phyloP scores from a whole-genome alignment of 2,888 invertebrate species.

The Eudemis profundana region DNA sequence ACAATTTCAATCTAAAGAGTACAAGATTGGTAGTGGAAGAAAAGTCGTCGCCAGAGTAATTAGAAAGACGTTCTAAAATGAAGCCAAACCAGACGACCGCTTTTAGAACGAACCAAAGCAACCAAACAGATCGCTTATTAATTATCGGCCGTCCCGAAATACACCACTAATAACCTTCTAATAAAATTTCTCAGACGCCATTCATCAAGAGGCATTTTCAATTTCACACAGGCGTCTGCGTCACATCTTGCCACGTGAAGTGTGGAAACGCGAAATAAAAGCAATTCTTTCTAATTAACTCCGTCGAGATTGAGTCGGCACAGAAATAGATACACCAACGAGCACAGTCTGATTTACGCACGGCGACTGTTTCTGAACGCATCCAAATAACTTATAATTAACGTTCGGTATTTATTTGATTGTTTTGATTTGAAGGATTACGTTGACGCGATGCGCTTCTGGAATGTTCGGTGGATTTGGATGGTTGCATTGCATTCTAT shows the following conservation, averaged over 20 bases:
- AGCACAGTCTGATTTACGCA: slow-evolving; percentile 75
- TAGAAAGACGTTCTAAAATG: slow-evolving; percentile 37
- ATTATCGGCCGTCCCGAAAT: slow-evolving; percentile 41
- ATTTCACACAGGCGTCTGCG: slow-evolving; percentile 65
- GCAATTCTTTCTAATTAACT: slow-evolving; percentile 85
- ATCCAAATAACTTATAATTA: slow-evolving; percentile 73
- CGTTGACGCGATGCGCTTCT: slow-evolving; percentile 52
- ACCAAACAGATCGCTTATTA: slow-evolving; percentile 44
- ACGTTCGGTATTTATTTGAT: slow-evolving; percentile 78
- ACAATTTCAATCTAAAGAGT: slow-evolving; percentile 14
- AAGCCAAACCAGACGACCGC: slow-evolving; percentile 34
- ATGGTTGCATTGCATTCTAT: slow-evolving; percentile 9
- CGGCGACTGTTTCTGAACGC: slow-evolving; percentile 75
- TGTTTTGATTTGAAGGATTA: slow-evolving; percentile 81
- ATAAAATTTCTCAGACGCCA: slow-evolving; percentile 55
- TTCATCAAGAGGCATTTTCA: slow-evolving; percentile 72
- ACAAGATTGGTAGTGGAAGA: slow-evolving; percentile 11
- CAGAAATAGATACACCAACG: slow-evolving; percentile 72
- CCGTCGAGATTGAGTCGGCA: slow-evolving; percentile 68
- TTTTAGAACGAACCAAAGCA: slow-evolving; percentile 41
- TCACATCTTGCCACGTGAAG: slow-evolving; percentile 70
- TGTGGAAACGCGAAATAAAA: slow-evolving; percentile 84
- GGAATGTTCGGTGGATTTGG: slow-evolving; percentile 34
- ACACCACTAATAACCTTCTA: slow-evolving; percentile 46
- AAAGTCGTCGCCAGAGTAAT: slow-evolving; percentile 32